Conservation (phyloP, 2,888 invertebrate species). For the Machimus rusticus region DNA sequence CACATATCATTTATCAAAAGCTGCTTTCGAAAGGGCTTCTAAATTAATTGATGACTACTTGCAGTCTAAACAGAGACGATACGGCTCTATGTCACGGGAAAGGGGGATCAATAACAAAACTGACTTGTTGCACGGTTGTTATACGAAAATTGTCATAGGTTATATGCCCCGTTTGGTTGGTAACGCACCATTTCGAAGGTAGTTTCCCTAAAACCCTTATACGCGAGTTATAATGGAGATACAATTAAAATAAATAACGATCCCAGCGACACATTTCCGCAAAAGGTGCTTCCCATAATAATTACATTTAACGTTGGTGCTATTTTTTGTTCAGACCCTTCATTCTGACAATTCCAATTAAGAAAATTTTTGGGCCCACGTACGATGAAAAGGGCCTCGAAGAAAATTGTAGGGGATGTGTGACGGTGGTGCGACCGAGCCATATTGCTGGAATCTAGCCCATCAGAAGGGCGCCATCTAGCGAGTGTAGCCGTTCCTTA, state of each 20-base stretch:
- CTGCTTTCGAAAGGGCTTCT: background rate
- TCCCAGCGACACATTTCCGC: conserved; percentile 18
- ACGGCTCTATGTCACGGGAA: background rate
- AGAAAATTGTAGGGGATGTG: conserved; percentile 26
- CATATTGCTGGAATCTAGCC: conserved; percentile 6
- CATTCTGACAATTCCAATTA: conserved; percentile 34
- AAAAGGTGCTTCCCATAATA: conserved; percentile 22
- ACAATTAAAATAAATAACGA: conserved; percentile 34
- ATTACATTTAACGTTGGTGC: conserved; percentile 16
- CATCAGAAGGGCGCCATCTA: background rate
- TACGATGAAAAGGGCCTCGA: background rate
- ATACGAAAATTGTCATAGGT: background rate
- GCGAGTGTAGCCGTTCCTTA: background rate
- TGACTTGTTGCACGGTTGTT: background rate
- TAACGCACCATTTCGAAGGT: background rate
- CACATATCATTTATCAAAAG: background rate
- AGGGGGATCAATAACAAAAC: background rate
- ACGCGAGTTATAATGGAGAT: background rate
- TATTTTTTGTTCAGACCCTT: background rate
- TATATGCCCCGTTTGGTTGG: background rate
- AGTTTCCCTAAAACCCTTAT: background rate
- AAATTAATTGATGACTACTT: background rate
- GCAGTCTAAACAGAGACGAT: background rate
- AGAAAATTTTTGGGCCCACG: conserved; percentile 22
- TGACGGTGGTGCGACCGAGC: background rate